Conservation (phyloP, 2,888 invertebrate genomes). For the Chironomus tentans region DNA sequence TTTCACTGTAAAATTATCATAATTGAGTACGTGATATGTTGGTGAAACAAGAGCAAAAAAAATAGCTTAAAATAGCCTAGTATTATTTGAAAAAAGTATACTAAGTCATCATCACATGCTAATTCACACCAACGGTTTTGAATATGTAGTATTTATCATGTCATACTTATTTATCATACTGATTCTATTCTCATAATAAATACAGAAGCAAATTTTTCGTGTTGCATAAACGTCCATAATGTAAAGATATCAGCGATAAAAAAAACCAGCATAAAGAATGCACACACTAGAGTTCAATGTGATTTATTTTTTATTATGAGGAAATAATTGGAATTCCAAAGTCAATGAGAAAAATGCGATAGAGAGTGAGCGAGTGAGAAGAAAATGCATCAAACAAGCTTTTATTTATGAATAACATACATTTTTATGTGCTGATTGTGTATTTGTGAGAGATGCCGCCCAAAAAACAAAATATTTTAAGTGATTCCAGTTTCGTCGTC, state of each 20-base stretch:
- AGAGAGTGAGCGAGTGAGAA: neutral
- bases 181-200: too few species aligned
- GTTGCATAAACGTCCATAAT: neutral
- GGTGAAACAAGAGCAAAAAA: neutral
- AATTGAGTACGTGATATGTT: neutral
- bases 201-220: neutral
- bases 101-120: neutral
- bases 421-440: neutral
- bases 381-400: slow-evolving; percentile 10
- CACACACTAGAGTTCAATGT: neutral
- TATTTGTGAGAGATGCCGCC: neutral
- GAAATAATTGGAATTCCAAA: slow-evolving; percentile 23
- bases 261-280: neutral
- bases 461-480: neutral
- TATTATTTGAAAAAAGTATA: too few species aligned
- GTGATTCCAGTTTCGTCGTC: neutral
- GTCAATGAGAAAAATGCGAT: too few species aligned
- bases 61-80: neutral
- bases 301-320: neutral
- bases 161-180: neutral
- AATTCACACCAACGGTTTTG: neutral
- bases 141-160: neutral
- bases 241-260: neutral
- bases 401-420: neutral
- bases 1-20: neutral